These are phyloP conservation scores for Tholera decimalis DNA, from an alignment of 2,888 invertebrate species.

Conservation along the genomic window DNA sequence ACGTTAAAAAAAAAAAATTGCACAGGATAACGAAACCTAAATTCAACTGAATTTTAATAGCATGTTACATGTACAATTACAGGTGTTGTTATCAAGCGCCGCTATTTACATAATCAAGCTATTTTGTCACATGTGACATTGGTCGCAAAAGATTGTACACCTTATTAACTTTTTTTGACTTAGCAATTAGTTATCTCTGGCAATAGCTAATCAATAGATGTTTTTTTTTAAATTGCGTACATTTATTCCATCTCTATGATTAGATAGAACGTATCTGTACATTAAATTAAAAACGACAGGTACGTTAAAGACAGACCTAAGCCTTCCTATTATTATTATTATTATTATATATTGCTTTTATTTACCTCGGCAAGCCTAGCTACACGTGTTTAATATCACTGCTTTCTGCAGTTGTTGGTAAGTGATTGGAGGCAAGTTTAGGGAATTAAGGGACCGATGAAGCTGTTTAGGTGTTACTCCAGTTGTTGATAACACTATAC, in stretches of 20 bases:
- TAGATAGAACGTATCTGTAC: too few relatives aligned
- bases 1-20: too few relatives aligned
- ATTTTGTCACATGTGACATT: conserved; percentile 13
- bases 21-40: background rate
- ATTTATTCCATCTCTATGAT: too few relatives aligned
- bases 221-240: conserved; percentile 7
- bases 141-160: conserved; percentile 16
- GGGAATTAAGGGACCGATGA: too few relatives aligned
- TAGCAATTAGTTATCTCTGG: conserved; percentile 11
- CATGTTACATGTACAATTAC: background rate
- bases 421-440: too few relatives aligned
- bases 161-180: conserved; percentile 8
- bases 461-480: too few relatives aligned
- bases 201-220: background rate
- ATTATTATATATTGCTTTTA: background rate
- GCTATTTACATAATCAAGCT: conserved; percentile 16
- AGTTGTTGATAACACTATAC: too few relatives aligned
- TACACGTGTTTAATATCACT: too few relatives aligned
- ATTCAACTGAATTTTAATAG: background rate
- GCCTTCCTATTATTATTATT: too few relatives aligned
- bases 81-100: conserved; percentile 10
- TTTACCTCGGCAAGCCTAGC: background rate
- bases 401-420: too few relatives aligned
- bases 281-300: too few relatives aligned
- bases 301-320: too few relatives aligned